These are phyloP conservation scores for Umimayanthus kanabou DNA, from an alignment of 92 coral and sea anemone species.

Conservation along the genomic window DNA sequence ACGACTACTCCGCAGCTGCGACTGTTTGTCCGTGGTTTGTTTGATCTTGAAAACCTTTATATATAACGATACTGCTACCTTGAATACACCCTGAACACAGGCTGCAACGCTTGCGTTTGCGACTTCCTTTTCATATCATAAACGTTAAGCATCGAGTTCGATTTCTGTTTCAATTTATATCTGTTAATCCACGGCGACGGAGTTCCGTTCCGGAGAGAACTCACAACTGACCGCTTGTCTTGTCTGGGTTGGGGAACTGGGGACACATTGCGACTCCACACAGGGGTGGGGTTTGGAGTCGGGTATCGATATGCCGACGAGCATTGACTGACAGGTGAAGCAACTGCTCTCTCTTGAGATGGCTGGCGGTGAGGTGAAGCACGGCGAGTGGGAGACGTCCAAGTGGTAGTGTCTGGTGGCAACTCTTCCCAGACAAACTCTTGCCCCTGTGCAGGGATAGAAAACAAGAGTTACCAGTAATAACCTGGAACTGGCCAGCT, in stretches of 20 bases:
- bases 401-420: background rate
- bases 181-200: conserved; percentile 96
- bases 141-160: conserved; percentile 62
- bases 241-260: conserved; percentile 29
- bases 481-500: no score
- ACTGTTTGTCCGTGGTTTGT: background rate
- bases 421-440: conserved; percentile 27
- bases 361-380: background rate
- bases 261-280: conserved; percentile 25
- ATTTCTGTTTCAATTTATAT: conserved; percentile 88
- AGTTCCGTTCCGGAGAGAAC: conserved; percentile 80
- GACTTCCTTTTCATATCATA: conserved; percentile 48
- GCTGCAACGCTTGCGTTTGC: conserved; percentile 35
- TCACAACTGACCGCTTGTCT: conserved; percentile 51
- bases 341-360: conserved; percentile 10
- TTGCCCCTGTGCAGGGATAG: conserved; percentile 1
- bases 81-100: conserved; percentile 64
- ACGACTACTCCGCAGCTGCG: background rate
- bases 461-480: background rate
- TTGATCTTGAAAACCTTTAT: no score
- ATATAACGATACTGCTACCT: conserved; percentile 32
- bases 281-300: conserved; percentile 20
- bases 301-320: conserved; percentile 13
- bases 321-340: conserved; percentile 22
- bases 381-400: background rate